phyloP scores from a whole-genome alignment of 1,140 invertebrate genomes.

The Eurosta solidaginis region DNA sequence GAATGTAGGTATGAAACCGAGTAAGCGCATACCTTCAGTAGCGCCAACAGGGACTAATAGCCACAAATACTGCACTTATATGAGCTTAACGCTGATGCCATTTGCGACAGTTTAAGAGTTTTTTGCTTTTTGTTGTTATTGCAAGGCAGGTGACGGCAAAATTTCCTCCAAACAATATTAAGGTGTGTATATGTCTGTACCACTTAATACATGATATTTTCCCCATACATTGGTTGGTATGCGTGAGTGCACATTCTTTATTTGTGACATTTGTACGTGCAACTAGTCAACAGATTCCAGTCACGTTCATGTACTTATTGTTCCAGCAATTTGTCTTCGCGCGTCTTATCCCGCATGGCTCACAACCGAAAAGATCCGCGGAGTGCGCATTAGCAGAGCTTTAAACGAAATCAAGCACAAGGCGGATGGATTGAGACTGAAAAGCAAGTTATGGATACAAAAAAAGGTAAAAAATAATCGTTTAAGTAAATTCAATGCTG shows the following conservation, averaged over 20 bases:
- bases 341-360: not conserved
- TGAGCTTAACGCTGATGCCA: too few species aligned
- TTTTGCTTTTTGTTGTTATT: too few species aligned
- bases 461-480: not conserved
- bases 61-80: too few species aligned
- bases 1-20: too few species aligned
- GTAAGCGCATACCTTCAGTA: too few species aligned
- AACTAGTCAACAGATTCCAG: slow-evolving; percentile 9
- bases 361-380: not conserved
- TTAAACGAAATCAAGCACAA: not conserved
- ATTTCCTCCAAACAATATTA: too few species aligned
- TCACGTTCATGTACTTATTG: slow-evolving; percentile 23
- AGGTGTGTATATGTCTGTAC: not conserved
- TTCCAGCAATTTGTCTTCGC: slow-evolving; percentile 21
- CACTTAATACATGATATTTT: not conserved
- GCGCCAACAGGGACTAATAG: too few species aligned
- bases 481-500: not conserved
- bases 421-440: not conserved
- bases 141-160: too few species aligned
- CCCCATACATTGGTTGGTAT: not conserved
- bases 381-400: too few species aligned
- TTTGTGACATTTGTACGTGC: slow-evolving; percentile 25
- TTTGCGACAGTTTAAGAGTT: too few species aligned
- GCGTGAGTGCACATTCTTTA: not conserved
- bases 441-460: too few species aligned